Conservation (phyloP, 2,113 vertebrate species). For the Spea bombifrons region DNA sequence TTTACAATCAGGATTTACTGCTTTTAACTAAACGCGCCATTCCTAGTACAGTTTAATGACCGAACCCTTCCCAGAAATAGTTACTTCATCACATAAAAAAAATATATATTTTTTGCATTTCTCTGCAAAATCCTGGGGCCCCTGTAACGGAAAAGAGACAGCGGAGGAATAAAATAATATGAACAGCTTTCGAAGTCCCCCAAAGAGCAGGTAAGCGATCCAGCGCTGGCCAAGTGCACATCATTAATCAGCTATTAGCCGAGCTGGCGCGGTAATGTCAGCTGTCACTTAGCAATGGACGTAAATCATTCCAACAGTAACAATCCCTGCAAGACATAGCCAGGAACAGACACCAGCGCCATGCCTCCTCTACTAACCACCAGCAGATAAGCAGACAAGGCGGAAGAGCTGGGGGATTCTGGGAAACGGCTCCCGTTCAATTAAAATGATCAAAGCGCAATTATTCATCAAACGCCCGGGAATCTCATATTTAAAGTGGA, state of each 20-base stretch:
- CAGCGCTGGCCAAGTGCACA: constrained; percentile 59
- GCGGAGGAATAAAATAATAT: constrained; percentile 8
- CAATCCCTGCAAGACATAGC: constrained; percentile 63
- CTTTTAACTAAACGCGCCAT: too few relatives aligned
- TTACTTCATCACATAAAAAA: too few relatives aligned
- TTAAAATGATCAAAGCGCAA: too few relatives aligned
- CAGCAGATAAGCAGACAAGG: background rate
- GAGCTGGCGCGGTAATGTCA: constrained; percentile 61
- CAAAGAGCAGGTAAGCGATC: constrained; percentile 57
- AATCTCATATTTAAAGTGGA: too few relatives aligned
- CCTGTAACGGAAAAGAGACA: background rate
- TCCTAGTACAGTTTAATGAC: too few relatives aligned
- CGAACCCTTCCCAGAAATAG: too few relatives aligned
- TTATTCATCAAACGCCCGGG: too few relatives aligned
- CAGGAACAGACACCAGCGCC: constrained; percentile 49
- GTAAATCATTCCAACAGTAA: constrained; percentile 64
- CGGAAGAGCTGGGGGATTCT: background rate
- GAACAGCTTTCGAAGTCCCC: constrained; percentile 62
- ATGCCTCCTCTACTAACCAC: constrained; percentile 19
- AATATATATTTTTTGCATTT: too few relatives aligned
- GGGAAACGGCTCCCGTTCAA: too few relatives aligned
- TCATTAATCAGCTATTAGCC: constrained; percentile 70
- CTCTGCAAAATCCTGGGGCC: background rate
- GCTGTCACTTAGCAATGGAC: constrained; percentile 64
- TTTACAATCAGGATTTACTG: too few relatives aligned